Percentiles rank a stretch among this genome's conserved stretches.
phyloP scores from a whole-genome alignment of 1,140 invertebrate species.

The Ips nitidus region DNA sequence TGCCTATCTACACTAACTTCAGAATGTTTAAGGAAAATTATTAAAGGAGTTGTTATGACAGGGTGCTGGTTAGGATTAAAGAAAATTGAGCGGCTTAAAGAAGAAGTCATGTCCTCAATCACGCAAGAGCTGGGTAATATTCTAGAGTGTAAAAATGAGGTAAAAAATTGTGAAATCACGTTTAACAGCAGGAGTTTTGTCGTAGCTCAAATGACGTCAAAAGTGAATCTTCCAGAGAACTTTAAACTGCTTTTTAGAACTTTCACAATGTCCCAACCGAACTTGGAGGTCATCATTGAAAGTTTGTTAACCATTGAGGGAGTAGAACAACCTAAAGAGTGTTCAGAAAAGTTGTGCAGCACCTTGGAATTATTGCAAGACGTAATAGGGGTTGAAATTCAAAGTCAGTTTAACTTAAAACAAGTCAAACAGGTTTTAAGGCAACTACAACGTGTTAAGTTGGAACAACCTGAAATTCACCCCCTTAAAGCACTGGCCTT shows the following conservation, averaged over 20 bases:
- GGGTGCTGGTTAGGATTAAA: conserved; percentile 84
- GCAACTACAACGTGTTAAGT: neutral
- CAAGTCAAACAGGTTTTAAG: conserved; percentile 32
- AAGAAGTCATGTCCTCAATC: conserved; percentile 31
- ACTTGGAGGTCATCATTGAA: conserved; percentile 86
- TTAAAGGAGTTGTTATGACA: neutral
- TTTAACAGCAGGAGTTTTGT: no score
- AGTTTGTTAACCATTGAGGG: conserved; percentile 86
- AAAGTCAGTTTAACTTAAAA: conserved; percentile 32
- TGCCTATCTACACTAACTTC: conserved; percentile 88
- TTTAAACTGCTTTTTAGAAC: conserved; percentile 86
- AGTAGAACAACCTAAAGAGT: conserved; percentile 72
- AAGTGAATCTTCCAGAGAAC: conserved; percentile 81
- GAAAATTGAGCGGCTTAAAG: conserved; percentile 41
- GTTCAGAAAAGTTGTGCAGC: conserved; percentile 67
- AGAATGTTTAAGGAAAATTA: conserved; percentile 79
- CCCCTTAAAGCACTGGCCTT: no score
- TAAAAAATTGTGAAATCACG: no score
- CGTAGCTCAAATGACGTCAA: no score
- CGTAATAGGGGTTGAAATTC: conserved; percentile 11
- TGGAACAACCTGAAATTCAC: neutral
- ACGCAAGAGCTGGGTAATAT: conserved; percentile 65
- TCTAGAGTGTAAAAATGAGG: conserved; percentile 64
- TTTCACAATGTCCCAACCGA: conserved; percentile 91
- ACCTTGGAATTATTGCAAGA: conserved; percentile 16